Evolutionary conservation across 2,113 vertebrate species (phyloP).

Genomic region (Falcunculus frontatus): DNA sequence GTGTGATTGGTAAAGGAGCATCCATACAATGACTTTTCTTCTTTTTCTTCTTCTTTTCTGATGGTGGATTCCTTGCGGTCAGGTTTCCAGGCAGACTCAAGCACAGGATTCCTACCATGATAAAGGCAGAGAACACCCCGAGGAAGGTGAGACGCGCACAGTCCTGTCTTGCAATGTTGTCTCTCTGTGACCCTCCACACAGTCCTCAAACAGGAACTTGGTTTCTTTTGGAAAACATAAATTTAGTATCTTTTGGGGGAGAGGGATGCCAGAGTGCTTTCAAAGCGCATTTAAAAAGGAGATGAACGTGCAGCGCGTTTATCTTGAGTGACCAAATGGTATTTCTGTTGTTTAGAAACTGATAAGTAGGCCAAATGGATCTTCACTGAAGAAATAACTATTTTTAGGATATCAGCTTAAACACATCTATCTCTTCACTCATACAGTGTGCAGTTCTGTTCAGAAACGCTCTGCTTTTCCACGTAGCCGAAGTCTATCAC

Average conservation of each 20-base stretch:
- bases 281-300: background rate
- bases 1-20: background rate
- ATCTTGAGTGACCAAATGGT: slow-evolving; percentile 37
- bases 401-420: slow-evolving; percentile 35
- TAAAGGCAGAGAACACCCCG: slow-evolving; percentile 91
- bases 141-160: slow-evolving; percentile 83
- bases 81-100: slow-evolving; percentile 90
- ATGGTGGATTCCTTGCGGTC: slow-evolving; percentile 6
- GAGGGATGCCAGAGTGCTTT: background rate
- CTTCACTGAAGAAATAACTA: slow-evolving; percentile 28
- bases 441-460: background rate
- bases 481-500: background rate
- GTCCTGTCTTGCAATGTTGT: background rate
- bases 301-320: background rate
- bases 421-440: background rate
- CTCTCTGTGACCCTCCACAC: background rate
- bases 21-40: background rate
- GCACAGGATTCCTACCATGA: slow-evolving; percentile 92
- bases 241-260: background rate
- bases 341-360: slow-evolving; percentile 30
- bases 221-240: background rate
- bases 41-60: slow-evolving; percentile 38
- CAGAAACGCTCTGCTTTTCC: background rate
- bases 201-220: background rate
- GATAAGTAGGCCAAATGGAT: slow-evolving; percentile 47